phyloP scores from a whole-genome alignment of 2,113 vertebrate species.

The Atherinomorus stipes region DNA sequence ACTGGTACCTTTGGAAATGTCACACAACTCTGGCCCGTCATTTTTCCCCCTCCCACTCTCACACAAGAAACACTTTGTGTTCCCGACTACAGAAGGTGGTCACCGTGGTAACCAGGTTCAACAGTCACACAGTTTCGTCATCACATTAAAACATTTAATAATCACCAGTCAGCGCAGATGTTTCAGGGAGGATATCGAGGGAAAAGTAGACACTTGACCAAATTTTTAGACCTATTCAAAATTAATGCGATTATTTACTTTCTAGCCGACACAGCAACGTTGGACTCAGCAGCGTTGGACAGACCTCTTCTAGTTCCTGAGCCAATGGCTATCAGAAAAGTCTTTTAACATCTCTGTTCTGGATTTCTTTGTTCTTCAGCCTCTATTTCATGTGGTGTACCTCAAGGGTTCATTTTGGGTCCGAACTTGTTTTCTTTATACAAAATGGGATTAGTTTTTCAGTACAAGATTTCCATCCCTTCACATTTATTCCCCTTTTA shows the following conservation, averaged over 20 bases:
- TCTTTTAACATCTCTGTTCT: no score
- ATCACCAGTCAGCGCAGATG: neutral
- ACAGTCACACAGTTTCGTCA: neutral
- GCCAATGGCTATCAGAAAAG: no score
- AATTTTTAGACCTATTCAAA: no score
- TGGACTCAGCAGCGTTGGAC: neutral
- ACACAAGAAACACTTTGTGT: conserved; percentile 31
- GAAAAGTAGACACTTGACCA: no score
- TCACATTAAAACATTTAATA: conserved; percentile 4
- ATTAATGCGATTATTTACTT: no score
- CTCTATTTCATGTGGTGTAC: no score
- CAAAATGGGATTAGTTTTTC: no score
- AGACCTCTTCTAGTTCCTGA: neutral
- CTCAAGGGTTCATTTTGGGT: no score
- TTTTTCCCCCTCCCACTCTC: conserved; percentile 28
- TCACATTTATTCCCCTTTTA: no score
- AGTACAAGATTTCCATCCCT: no score
- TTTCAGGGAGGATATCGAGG: no score
- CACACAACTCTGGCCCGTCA: conserved; percentile 25
- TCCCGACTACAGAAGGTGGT: conserved; percentile 13
- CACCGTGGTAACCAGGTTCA: neutral
- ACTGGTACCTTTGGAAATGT: conserved; percentile 51
- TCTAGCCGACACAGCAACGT: neutral
- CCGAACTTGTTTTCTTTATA: no score
- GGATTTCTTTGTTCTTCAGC: neutral